Conservation (phyloP, 2,888 invertebrate genomes). For the Lomographa bimaculata region DNA sequence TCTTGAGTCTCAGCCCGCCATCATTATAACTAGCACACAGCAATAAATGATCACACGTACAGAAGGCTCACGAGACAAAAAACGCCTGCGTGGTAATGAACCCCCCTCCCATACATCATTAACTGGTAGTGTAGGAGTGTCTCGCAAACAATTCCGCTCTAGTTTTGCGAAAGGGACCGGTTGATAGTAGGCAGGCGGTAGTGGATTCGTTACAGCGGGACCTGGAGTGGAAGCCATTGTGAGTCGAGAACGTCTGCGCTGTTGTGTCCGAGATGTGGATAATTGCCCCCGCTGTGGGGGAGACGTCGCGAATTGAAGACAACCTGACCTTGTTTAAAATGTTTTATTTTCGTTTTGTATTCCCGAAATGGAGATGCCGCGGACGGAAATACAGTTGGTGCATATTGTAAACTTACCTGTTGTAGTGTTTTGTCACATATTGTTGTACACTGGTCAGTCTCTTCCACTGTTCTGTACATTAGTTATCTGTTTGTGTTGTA, state of each 20-base stretch:
- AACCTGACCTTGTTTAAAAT: constrained; percentile 34
- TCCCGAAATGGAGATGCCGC: constrained; percentile 7
- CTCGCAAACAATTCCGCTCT: constrained; percentile 77
- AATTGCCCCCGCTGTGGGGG: constrained; percentile 69
- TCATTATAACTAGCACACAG: constrained; percentile 35
- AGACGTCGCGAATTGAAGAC: constrained; percentile 25
- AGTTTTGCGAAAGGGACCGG: constrained; percentile 69
- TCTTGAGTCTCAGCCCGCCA: constrained; percentile 24
- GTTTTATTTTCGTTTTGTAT: constrained; percentile 24
- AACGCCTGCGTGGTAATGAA: constrained; percentile 66
- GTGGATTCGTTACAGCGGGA: constrained; percentile 79
- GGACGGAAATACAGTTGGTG: too few relatives aligned
- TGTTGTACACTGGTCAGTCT: too few relatives aligned
- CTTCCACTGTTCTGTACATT: too few relatives aligned
- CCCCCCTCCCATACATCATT: constrained; percentile 72
- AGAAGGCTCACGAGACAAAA: constrained; percentile 39
- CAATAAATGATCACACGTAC: constrained; percentile 39
- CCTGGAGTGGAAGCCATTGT: constrained; percentile 78
- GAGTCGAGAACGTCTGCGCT: constrained; percentile 75
- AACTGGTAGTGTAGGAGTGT: constrained; percentile 65
- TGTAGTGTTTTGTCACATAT: too few relatives aligned
- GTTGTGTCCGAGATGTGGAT: constrained; percentile 81
- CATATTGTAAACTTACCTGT: too few relatives aligned
- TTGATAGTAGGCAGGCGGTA: constrained; percentile 69
- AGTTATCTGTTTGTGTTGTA: too few relatives aligned